Percentiles rank a stretch among this genome's conserved stretches.
phyloP scores from a whole-genome alignment of 1,140 invertebrate species.

The Drosophila guanche region DNA sequence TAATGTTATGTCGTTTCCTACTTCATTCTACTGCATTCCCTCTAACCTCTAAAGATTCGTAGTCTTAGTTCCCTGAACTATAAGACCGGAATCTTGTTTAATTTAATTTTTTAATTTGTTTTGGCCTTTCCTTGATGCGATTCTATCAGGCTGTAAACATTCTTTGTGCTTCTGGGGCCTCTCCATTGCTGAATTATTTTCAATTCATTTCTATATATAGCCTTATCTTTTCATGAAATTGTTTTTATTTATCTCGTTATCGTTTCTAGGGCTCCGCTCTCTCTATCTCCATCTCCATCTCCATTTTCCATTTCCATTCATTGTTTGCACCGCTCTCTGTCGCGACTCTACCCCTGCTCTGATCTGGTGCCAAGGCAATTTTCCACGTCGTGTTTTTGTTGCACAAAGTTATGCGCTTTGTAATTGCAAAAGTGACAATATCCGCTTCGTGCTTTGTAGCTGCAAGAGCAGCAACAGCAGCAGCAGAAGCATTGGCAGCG shows the following conservation, averaged over 20 bases:
- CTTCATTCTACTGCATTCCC: too few species aligned
- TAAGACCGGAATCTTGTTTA: background rate
- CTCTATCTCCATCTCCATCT: background rate
- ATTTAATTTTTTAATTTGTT: conserved; percentile 17
- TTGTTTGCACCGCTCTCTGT: conserved; percentile 16
- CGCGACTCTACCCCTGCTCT: conserved; percentile 2
- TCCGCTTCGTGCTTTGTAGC: conserved; percentile 62
- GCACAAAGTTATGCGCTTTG: conserved; percentile 61
- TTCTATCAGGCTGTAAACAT: conserved; percentile 17
- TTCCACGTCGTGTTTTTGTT: conserved; percentile 46
- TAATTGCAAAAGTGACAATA: conserved; percentile 69
- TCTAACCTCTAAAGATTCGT: too few species aligned
- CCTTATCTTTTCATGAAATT: conserved; percentile 42
- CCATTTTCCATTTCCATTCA: conserved; percentile 35
- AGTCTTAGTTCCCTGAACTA: too few species aligned
- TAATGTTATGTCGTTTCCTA: too few species aligned
- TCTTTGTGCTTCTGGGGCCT: conserved; percentile 2
- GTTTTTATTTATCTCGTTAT: conserved; percentile 34
- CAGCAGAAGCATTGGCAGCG: conserved; percentile 39
- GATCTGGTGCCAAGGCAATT: conserved; percentile 48
- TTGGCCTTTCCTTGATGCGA: conserved; percentile 25
- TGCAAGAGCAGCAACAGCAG: conserved; percentile 19
- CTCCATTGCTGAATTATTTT: conserved; percentile 28
- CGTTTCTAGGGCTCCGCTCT: conserved; percentile 13
- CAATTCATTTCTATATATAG: conserved; percentile 35